Conservation (phyloP, 2,113 vertebrate species). For the Phylloscopus trochilus region DNA sequence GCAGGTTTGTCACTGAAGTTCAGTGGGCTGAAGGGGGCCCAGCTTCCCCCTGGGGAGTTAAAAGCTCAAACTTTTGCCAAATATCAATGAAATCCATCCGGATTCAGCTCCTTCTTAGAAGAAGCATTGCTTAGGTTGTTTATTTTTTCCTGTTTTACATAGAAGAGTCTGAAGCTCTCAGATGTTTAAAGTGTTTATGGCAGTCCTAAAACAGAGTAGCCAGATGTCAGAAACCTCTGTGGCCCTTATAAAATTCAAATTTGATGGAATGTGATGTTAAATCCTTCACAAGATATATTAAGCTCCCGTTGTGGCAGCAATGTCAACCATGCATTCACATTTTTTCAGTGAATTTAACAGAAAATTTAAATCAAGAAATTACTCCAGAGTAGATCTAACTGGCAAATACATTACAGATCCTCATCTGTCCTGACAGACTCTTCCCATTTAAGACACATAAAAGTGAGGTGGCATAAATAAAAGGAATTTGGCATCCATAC, state of each 20-base stretch:
- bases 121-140: neutral
- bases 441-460: neutral
- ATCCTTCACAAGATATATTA: neutral
- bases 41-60: neutral
- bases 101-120: neutral
- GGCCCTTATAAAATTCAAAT: neutral
- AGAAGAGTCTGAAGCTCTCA: neutral
- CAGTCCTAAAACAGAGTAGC: neutral
- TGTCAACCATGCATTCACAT: neutral
- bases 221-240: neutral
- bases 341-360: neutral
- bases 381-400: neutral
- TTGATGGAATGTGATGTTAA: neutral
- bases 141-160: neutral
- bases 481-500: neutral
- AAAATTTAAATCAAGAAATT: neutral
- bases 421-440: neutral
- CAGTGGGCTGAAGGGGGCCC: neutral
- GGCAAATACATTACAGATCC: neutral
- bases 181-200: neutral
- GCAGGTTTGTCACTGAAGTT: neutral
- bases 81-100: neutral
- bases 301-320: neutral
- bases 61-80: neutral
- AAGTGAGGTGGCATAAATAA: neutral